Evolutionary conservation across 2,113 vertebrate species (phyloP).

Genomic region (Gnathonemus longibarbis): DNA sequence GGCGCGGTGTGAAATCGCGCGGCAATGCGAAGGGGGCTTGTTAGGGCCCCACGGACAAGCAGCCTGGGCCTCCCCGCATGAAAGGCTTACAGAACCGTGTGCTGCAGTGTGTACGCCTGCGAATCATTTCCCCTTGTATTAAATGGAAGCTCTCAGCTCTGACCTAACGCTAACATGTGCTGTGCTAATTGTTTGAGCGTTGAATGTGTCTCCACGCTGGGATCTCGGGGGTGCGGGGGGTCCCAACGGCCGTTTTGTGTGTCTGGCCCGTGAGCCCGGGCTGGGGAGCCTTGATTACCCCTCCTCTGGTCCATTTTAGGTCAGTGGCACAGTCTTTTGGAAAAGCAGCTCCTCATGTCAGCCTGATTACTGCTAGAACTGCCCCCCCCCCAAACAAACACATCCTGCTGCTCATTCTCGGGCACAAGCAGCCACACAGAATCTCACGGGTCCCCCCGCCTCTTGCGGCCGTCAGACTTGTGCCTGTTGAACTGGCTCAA

Average conservation of each 20-base stretch:
- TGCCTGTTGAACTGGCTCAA: not conserved
- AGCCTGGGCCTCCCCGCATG: conserved; percentile 63
- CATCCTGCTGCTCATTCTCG: not conserved
- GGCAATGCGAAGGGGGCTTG: conserved; percentile 72
- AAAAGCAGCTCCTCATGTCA: not conserved
- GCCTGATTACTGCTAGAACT: not conserved
- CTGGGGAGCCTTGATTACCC: not conserved
- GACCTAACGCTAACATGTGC: conserved; percentile 63
- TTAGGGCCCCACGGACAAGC: conserved; percentile 66
- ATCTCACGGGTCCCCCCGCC: conserved; percentile 1
- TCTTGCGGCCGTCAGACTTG: not conserved
- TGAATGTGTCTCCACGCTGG: conserved; percentile 26
- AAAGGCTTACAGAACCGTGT: conserved; percentile 68
- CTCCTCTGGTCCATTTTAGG: not conserved
- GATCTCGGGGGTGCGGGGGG: not conserved
- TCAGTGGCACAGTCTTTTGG: not conserved
- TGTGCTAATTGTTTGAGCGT: conserved; percentile 47
- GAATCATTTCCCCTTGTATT: conserved; percentile 77
- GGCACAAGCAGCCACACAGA: not conserved
- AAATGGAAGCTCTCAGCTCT: conserved; percentile 83
- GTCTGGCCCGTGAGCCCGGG: not conserved
- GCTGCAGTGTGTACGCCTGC: conserved; percentile 77
- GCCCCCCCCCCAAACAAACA: not conserved
- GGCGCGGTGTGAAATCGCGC: not conserved
- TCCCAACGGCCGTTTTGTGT: not conserved